Base-by-base conservation (phyloP, 2,113 vertebrate species). In the Dipodomys spectabilis region DNA sequence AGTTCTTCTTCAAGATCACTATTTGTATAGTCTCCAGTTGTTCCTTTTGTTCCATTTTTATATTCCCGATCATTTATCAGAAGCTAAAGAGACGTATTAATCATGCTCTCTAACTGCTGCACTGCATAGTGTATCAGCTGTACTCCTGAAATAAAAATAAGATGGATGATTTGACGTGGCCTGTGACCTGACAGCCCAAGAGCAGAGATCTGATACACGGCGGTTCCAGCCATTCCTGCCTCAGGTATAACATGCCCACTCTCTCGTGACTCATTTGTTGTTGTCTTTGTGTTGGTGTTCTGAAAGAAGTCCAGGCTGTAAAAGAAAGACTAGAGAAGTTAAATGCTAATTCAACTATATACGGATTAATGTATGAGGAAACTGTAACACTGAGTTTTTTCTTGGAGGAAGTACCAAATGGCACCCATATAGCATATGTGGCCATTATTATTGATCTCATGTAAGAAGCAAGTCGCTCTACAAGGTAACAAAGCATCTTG, bases 101-200 rank as follows among this genome's bases (percentile, higher is more conserved):
- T 94, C 86, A 94, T 74, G 81, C 95, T 69, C 68, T 67, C 53
- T 77, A 83, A 94, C 60, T 35, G 62, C 64, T 68, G 65, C 53
- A 44, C 68, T 91, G 30, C 74, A 77, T 18, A 84, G 78, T 49
- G 1, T 78, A 75, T 85, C 92, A 87, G 64, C 19, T 92, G 60
- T 44, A 28, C 65, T 75, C 89, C 69, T 94, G 91, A 94, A 97
- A 95, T 95, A 85, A 92, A 96, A 96, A 84, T 85, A 93, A 89
- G 91, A 95, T 72, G 49, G 91, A 94, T 95, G 91, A 87, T 49
- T 94, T 94, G 77, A 67, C 79, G 65, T 93, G 44, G 89, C 92
- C 32, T 87, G 35, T 86, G 65, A 82, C 86, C 87, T 39, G 27
- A 91, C 92, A 69, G 87, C 89, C 89, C 83, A 93, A 85, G 81